Conservation (phyloP, 1,140 invertebrate genomes). For the Venustaconcha ellipsiformis region DNA sequence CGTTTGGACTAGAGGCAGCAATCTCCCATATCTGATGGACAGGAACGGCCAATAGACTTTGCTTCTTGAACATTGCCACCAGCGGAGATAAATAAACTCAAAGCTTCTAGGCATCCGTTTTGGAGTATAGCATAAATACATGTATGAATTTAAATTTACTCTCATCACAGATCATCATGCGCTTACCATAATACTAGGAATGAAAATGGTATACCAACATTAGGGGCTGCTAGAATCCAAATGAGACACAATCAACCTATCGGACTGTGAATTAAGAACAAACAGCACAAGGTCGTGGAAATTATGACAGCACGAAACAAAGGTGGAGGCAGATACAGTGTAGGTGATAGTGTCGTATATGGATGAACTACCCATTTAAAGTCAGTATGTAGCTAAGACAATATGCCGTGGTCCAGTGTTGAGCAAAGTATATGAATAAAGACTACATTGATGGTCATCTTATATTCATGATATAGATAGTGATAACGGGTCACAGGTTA, state of each 20-base stretch:
- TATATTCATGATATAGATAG: conserved; percentile 52
- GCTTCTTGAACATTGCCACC: conserved; percentile 65
- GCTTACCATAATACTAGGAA: conserved; percentile 61
- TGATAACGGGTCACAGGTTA: conserved; percentile 70
- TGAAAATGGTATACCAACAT: conserved; percentile 54
- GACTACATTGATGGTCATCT: no score
- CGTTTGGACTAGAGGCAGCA: conserved; percentile 69
- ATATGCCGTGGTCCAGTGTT: no score
- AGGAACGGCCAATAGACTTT: conserved; percentile 67
- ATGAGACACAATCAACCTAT: conserved; percentile 36
- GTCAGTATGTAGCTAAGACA: background rate
- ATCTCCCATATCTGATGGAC: conserved; percentile 67
- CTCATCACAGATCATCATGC: conserved; percentile 63
- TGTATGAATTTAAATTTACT: conserved; percentile 59
- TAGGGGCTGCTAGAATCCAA: conserved; percentile 48
- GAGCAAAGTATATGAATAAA: no score
- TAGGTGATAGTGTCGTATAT: background rate
- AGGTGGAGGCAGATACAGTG: background rate
- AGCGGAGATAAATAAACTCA: conserved; percentile 69
- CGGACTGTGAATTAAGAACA: conserved; percentile 37
- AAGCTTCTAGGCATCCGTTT: conserved; percentile 66
- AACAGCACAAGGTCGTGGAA: conserved; percentile 16
- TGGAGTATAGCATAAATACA: conserved; percentile 62
- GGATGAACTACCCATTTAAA: conserved; percentile 10
- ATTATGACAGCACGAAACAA: conserved; percentile 11